A percentile compares a stretch with the other conserved stretches of the same genome.
phyloP scores from a whole-genome alignment of 1,140 invertebrate species.

The Sinella curviseta region DNA sequence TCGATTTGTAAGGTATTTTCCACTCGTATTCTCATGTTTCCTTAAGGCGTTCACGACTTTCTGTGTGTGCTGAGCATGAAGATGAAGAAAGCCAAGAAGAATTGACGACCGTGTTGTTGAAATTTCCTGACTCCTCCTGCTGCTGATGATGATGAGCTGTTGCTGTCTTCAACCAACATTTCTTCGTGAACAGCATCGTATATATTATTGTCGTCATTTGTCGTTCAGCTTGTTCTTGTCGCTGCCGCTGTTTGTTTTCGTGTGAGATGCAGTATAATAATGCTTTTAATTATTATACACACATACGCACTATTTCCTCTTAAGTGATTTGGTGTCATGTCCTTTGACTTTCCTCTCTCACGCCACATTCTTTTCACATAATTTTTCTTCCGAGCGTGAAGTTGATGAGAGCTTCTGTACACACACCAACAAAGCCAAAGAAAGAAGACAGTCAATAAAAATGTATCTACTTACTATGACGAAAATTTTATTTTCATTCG shows the following conservation, averaged over 20 bases:
- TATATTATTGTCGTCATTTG: not conserved
- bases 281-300: not conserved
- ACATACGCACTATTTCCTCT: not conserved
- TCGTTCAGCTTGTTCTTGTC: not conserved
- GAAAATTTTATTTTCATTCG: no score
- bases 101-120: no score
- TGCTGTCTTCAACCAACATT: not conserved
- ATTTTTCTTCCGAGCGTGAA: not conserved
- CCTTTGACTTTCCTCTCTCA: not conserved
- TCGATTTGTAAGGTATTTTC: no score
- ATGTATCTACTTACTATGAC: no score
- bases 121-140: not conserved
- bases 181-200: not conserved
- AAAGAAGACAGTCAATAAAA: not conserved
- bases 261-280: not conserved
- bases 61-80: no score
- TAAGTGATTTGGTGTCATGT: not conserved
- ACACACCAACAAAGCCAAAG: not conserved
- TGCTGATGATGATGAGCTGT: not conserved
- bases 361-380: not conserved
- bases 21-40: not conserved
- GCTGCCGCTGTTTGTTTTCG: not conserved
- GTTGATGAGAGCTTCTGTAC: not conserved
- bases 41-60: not conserved
- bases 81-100: no score